Conservation (phyloP, 2,113 vertebrate species). For the Phoenicopterus ruber region DNA sequence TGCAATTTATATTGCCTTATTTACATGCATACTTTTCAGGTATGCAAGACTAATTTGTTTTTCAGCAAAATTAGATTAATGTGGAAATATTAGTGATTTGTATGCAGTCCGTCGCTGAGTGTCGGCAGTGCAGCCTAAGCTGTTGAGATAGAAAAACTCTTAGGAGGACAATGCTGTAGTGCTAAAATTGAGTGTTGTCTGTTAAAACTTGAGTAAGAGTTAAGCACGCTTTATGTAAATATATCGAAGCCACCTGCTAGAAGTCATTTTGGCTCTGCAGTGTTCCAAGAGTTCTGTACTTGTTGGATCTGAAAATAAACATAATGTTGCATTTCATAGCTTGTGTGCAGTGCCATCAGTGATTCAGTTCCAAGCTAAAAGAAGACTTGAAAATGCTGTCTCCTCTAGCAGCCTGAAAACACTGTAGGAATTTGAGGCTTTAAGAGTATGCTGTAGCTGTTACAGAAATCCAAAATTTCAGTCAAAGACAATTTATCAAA, state of each 20-base stretch:
- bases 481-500: constrained; percentile 35
- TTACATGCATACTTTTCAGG: background rate
- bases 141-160: background rate
- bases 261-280: background rate
- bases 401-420: constrained; percentile 39
- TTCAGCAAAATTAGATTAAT: background rate
- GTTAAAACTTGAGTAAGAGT: background rate
- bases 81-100: background rate
- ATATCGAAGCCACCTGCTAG: background rate
- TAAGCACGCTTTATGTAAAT: constrained; percentile 14
- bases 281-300: background rate
- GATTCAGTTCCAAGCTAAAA: constrained; percentile 44
- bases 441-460: constrained; percentile 50
- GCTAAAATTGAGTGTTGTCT: background rate
- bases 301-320: constrained; percentile 17
- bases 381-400: constrained; percentile 45
- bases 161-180: background rate
- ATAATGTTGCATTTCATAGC: background rate
- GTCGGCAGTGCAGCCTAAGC: background rate
- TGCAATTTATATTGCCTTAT: background rate
- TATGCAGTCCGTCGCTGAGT: background rate
- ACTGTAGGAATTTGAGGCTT: constrained; percentile 50
- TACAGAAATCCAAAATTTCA: constrained; percentile 11
- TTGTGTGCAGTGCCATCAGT: background rate
- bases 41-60: background rate